Conservation (phyloP, 2,113 vertebrate species). For the Phrynocephalus versicolor region DNA sequence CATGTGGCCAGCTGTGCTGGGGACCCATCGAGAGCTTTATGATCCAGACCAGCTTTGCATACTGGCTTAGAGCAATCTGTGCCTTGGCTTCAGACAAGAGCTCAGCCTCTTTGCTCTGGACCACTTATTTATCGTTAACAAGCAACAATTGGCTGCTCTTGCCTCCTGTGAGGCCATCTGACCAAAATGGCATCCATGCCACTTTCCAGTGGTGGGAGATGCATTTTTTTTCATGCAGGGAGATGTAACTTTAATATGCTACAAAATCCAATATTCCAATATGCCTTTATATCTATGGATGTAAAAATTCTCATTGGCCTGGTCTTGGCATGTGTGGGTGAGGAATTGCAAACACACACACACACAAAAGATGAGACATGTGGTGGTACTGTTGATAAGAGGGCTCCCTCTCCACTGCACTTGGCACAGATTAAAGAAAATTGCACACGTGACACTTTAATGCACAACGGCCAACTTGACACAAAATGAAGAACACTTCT, state of each 20-base stretch:
- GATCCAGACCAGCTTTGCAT: background rate
- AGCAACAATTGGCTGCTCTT: background rate
- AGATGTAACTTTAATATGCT: background rate
- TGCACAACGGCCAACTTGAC: too few relatives aligned
- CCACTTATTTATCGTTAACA: slow-evolving; percentile 1
- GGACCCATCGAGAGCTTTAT: slow-evolving; percentile 27
- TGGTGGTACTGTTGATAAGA: too few relatives aligned
- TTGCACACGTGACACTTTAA: too few relatives aligned
- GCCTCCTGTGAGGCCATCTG: background rate
- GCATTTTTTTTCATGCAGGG: too few relatives aligned
- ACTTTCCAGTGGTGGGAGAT: too few relatives aligned
- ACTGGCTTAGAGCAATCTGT: background rate
- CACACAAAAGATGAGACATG: too few relatives aligned
- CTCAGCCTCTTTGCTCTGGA: background rate
- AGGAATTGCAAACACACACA: too few relatives aligned
- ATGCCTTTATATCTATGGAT: background rate
- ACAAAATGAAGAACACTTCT: too few relatives aligned
- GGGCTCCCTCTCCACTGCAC: too few relatives aligned
- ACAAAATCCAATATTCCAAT: background rate
- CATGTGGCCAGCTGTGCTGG: slow-evolving; percentile 19
- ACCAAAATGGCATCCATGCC: background rate
- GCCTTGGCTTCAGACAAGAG: background rate
- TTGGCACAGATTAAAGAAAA: too few relatives aligned
- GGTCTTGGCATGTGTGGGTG: background rate
- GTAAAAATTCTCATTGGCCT: background rate